Conservation (phyloP, 1,140 invertebrate genomes). For the Ladona fulva region DNA sequence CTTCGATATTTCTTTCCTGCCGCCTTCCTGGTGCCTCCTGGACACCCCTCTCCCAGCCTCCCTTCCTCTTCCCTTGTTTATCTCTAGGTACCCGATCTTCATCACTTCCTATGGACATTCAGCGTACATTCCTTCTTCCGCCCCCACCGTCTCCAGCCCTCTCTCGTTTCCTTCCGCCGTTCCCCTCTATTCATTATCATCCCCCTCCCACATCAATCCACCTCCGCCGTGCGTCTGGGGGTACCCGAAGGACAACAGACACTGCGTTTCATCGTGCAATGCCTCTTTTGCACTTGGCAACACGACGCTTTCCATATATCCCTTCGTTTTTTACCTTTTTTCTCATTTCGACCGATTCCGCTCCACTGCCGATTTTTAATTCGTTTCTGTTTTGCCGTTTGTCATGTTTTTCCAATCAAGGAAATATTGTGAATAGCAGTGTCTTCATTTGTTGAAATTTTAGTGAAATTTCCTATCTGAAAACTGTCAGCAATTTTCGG, state of each 20-base stretch:
- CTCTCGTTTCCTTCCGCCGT: neutral
- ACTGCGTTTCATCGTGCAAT: neutral
- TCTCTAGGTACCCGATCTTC: neutral
- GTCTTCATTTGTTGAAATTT: too few relatives aligned
- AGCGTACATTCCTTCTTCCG: neutral
- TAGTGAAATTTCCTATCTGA: too few relatives aligned
- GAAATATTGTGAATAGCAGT: too few relatives aligned
- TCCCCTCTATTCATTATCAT: neutral
- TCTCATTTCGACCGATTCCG: neutral
- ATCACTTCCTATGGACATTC: slow-evolving; percentile 5
- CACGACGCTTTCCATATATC: neutral
- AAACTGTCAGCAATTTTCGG: too few relatives aligned
- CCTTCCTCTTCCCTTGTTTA: neutral
- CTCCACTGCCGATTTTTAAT: neutral
- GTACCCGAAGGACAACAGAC: neutral
- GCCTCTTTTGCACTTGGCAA: neutral
- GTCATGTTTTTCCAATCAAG: too few relatives aligned
- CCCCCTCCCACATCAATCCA: neutral
- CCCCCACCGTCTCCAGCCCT: neutral
- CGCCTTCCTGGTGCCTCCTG: too few relatives aligned
- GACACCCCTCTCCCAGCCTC: neutral
- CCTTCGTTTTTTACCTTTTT: neutral
- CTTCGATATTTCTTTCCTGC: too few relatives aligned
- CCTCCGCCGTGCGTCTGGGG: neutral
- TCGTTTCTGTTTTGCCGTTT: too few relatives aligned